Percentiles rank a stretch among this genome's conserved stretches.
Conservation (phyloP, 2,113 vertebrate genomes). For the Thinocorus orbignyianus region DNA sequence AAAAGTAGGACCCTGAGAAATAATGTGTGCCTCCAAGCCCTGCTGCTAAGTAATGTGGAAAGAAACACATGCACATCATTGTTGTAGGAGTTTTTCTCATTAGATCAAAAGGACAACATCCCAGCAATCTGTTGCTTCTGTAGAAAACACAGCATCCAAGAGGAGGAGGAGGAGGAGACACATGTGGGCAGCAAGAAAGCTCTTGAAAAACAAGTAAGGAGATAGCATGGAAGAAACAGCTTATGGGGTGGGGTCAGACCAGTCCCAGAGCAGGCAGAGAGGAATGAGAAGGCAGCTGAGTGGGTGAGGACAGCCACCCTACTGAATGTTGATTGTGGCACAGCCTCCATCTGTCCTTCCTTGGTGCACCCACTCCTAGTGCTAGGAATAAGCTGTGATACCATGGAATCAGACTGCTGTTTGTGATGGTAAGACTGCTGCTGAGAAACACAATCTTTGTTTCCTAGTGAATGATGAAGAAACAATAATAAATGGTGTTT, state of each 20-base stretch:
- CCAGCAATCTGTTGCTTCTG: constrained; percentile 44
- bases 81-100: constrained; percentile 55
- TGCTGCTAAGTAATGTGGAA: neutral
- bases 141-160: constrained; percentile 26
- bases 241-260: constrained; percentile 38
- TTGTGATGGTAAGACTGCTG: constrained; percentile 39
- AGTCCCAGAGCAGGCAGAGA: constrained; percentile 21
- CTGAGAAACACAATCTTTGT: constrained; percentile 34
- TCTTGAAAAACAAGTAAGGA: constrained; percentile 50
- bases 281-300: constrained; percentile 57
- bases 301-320: constrained; percentile 56
- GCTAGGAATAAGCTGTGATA: constrained; percentile 50
- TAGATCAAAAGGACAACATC: constrained; percentile 58
- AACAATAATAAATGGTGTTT: constrained; percentile 39
- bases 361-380: constrained; percentile 51
- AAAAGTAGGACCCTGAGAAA: neutral
- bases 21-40: neutral
- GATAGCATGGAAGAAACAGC: constrained; percentile 50
- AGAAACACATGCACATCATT: constrained; percentile 38
- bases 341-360: constrained; percentile 60
- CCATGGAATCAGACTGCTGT: constrained; percentile 24
- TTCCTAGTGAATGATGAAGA: constrained; percentile 2
- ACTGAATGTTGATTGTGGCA: constrained; percentile 35
- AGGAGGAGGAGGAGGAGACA: constrained; percentile 45
- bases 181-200: constrained; percentile 62